Evolutionary conservation across 1,140 invertebrate species (phyloP).

Genomic region (Gerris buenoi): DNA sequence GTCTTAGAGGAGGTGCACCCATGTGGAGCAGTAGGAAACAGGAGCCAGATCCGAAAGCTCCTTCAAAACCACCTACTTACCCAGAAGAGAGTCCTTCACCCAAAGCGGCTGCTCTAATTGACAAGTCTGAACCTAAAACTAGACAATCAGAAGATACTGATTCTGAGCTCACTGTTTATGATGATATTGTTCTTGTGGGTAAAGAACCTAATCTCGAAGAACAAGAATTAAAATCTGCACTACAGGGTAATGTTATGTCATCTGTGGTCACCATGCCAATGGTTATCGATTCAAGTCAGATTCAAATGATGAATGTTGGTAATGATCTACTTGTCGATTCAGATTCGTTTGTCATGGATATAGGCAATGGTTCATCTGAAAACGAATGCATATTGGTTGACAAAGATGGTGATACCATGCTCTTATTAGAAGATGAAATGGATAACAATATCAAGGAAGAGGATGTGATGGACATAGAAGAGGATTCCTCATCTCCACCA

Average conservation of each 20-base stretch:
- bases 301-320: slow-evolving; percentile 18
- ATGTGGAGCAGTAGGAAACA: slow-evolving; percentile 37
- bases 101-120: slow-evolving; percentile 8
- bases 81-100: slow-evolving; percentile 6
- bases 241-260: slow-evolving; percentile 22
- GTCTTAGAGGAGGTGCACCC: slow-evolving; percentile 52
- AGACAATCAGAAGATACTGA: slow-evolving; percentile 20
- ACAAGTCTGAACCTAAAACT: slow-evolving; percentile 13
- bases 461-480: slow-evolving; percentile 20
- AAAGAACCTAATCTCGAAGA: slow-evolving; percentile 22
- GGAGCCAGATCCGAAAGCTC: slow-evolving; percentile 24
- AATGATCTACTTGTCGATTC: slow-evolving; percentile 22
- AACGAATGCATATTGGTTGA: slow-evolving; percentile 27
- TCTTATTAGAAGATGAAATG: slow-evolving; percentile 19
- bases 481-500: slow-evolving; percentile 21
- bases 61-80: slow-evolving; percentile 33
- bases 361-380: slow-evolving; percentile 31
- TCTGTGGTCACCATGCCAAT: slow-evolving; percentile 19
- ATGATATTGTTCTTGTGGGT: slow-evolving; percentile 24
- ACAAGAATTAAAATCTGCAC: slow-evolving; percentile 21
- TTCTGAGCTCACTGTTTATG: slow-evolving; percentile 23
- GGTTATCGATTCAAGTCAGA: slow-evolving; percentile 17
- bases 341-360: slow-evolving; percentile 20
- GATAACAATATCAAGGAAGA: slow-evolving; percentile 19
- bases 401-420: slow-evolving; percentile 30